phyloP scores from a whole-genome alignment of 2,113 vertebrate species.

The Tursiops truncatus region DNA sequence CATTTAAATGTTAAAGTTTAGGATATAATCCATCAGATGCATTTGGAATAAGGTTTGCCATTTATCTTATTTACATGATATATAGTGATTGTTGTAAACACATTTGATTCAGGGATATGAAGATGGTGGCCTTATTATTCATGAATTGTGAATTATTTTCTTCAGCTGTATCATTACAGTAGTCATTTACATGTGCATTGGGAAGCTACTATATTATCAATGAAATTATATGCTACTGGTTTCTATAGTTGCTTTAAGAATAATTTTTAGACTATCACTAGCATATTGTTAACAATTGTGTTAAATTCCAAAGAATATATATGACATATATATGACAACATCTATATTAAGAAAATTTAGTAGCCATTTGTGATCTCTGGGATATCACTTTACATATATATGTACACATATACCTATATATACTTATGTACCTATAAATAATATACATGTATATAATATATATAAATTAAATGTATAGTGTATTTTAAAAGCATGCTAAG shows the following conservation, averaged over 20 bases:
- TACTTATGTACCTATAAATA: not conserved
- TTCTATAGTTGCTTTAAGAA: not conserved
- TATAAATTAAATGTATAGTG: not conserved
- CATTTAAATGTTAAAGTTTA: not conserved
- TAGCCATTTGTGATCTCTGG: not conserved
- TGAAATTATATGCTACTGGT: not conserved
- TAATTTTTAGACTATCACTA: not conserved
- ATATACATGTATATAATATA: not conserved
- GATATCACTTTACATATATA: not conserved
- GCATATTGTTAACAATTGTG: not conserved
- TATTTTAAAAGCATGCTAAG: not conserved
- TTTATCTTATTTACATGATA: not conserved
- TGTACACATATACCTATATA: not conserved
- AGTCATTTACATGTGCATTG: not conserved
- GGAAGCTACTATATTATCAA: not conserved
- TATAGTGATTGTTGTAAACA: not conserved
- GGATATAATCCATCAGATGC: not conserved
- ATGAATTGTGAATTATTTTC: not conserved
- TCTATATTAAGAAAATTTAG: not conserved
- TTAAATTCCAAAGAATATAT: not conserved
- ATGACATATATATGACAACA: not conserved
- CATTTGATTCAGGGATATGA: not conserved
- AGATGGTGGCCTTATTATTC: not conserved
- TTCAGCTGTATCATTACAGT: not conserved
- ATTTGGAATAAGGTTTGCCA: slow-evolving; percentile 3